phyloP scores from a whole-genome alignment of 2,797 vertebrate genomes.

The Mormyrus hasselquistii region DNA sequence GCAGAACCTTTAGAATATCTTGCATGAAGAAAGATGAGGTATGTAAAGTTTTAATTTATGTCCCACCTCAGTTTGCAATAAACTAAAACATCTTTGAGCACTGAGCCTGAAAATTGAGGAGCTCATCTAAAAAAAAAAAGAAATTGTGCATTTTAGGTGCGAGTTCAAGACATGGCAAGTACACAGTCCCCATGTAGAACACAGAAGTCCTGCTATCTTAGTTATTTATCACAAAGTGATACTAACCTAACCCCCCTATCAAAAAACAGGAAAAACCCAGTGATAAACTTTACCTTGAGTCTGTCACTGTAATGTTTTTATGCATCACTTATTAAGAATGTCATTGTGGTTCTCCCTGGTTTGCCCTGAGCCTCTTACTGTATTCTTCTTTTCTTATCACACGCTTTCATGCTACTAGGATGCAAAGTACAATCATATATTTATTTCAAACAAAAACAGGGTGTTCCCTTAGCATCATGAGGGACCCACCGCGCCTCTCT shows the following conservation, averaged over 20 bases:
- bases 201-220: background rate
- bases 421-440: too few species aligned
- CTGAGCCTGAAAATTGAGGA: background rate
- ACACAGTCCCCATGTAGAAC: background rate
- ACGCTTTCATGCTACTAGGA: too few species aligned
- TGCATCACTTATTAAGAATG: too few species aligned
- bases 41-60: background rate
- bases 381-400: too few species aligned
- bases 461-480: too few species aligned
- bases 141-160: background rate
- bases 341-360: too few species aligned
- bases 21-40: background rate
- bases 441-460: too few species aligned
- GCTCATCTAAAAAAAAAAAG: background rate
- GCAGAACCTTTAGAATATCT: background rate
- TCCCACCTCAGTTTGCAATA: background rate
- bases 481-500: too few species aligned
- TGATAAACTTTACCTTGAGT: background rate
- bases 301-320: too few species aligned
- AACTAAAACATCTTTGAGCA: background rate
- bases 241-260: background rate
- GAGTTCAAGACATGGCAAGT: background rate
- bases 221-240: background rate
- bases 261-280: background rate
- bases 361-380: too few species aligned